These are phyloP conservation scores for Drosophila barbarae DNA, from an alignment of 2,888 invertebrate genomes.

Conservation along the genomic window DNA sequence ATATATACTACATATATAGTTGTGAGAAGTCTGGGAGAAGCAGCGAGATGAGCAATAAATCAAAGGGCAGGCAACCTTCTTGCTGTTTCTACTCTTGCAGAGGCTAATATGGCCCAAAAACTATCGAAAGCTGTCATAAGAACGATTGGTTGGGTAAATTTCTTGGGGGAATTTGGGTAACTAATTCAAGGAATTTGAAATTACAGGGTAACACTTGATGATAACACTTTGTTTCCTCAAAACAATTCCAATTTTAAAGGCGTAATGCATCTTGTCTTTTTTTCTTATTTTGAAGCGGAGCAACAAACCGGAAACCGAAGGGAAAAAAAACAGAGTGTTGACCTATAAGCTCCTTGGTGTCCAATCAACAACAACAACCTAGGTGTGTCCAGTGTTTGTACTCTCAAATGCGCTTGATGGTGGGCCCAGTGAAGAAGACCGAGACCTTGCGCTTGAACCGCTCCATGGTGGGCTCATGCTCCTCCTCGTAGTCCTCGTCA, in stretches of 20 bases:
- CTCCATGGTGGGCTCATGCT: constrained; percentile 78
- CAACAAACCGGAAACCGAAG: constrained; percentile 13
- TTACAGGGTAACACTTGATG: not conserved
- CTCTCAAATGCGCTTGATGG: constrained; percentile 79
- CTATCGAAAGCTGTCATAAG: constrained; percentile 10
- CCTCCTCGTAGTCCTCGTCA: constrained; percentile 74
- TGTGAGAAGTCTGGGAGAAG: constrained; percentile 18
- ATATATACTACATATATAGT: constrained; percentile 17
- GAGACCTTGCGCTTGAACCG: constrained; percentile 79
- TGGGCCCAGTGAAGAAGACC: constrained; percentile 80
- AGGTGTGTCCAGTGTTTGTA: constrained; percentile 61
- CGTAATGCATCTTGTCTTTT: not conserved
- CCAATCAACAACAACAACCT: constrained; percentile 53
- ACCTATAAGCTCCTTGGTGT: constrained; percentile 20
- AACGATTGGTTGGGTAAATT: not conserved
- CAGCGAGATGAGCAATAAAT: constrained; percentile 27
- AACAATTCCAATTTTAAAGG: not conserved
- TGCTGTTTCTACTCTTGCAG: not conserved
- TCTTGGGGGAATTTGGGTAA: not conserved
- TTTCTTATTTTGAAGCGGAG: not conserved
- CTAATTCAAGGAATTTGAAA: not conserved
- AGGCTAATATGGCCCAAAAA: constrained; percentile 2
- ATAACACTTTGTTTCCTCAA: not conserved
- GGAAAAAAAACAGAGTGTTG: constrained; percentile 20
- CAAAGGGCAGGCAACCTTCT: not conserved